Evolutionary conservation across 2,888 invertebrate species (phyloP).

Genomic region (Ichneumoninae sp.): DNA sequence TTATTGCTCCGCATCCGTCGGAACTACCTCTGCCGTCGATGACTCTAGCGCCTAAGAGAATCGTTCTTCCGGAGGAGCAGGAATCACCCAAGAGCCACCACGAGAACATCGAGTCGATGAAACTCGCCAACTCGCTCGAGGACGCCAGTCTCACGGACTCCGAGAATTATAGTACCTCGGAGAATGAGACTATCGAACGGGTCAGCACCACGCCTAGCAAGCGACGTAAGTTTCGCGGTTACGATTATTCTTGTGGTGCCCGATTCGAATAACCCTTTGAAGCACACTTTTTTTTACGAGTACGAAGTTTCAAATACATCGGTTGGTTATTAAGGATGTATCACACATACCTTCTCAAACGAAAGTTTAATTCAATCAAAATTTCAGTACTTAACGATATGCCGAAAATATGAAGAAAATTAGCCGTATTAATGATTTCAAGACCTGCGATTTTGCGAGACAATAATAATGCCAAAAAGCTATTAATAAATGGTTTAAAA

Average conservation of each 20-base stretch:
- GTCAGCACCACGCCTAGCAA: conserved; percentile 78
- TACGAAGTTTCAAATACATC: too few relatives aligned
- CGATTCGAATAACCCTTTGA: too few relatives aligned
- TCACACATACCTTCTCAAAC: too few relatives aligned
- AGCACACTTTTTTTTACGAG: too few relatives aligned
- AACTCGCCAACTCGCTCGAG: conserved; percentile 69
- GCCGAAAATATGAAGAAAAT: neutral
- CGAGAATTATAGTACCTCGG: conserved; percentile 69
- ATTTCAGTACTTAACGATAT: too few relatives aligned
- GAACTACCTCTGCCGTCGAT: conserved; percentile 82
- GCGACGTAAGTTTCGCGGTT: conserved; percentile 72
- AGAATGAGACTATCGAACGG: conserved; percentile 71
- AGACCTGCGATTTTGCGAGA: too few relatives aligned
- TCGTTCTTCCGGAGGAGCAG: conserved; percentile 46
- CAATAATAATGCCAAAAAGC: too few relatives aligned
- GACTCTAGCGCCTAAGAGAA: conserved; percentile 79
- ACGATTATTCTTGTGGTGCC: too few relatives aligned
- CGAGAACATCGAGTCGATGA: conserved; percentile 48
- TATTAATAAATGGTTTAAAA: too few relatives aligned
- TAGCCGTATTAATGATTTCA: too few relatives aligned
- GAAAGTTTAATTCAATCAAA: too few relatives aligned
- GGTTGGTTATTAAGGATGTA: too few relatives aligned
- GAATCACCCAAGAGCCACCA: conserved; percentile 45
- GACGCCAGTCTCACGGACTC: conserved; percentile 70
- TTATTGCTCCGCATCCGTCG: conserved; percentile 82